These are phyloP conservation scores for Eucidaris tribuloides DNA, from an alignment of 35 echinoderm and acorn worm genomes.

Conservation along the genomic window DNA sequence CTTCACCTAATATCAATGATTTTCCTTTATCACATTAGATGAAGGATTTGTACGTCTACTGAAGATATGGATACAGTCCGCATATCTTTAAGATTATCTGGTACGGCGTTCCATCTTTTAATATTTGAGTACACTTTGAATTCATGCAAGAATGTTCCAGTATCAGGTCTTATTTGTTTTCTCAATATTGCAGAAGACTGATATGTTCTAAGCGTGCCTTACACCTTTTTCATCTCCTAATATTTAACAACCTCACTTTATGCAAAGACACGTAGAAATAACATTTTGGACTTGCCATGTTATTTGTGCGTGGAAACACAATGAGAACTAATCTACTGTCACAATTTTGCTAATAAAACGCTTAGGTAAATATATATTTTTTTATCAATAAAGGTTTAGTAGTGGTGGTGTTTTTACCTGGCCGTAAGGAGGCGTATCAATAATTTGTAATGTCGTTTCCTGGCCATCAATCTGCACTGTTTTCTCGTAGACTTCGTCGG, in stretches of 20 bases:
- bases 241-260: neutral
- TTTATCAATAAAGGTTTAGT: neutral
- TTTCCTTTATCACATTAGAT: too few species aligned
- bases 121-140: too few species aligned
- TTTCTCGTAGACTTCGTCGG: conserved; percentile 64
- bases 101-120: too few species aligned
- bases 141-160: too few species aligned
- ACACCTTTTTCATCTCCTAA: neutral
- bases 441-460: conserved; percentile 34
- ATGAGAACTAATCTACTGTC: neutral
- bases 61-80: too few species aligned
- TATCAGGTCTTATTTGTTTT: too few species aligned
- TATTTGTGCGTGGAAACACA: neutral
- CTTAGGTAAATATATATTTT: neutral
- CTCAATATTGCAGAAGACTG: too few species aligned
- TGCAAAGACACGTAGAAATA: neutral
- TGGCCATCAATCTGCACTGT: conserved; percentile 52
- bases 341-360: neutral
- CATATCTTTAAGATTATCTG: too few species aligned
- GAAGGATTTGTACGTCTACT: too few species aligned
- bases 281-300: neutral
- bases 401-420: conserved; percentile 18
- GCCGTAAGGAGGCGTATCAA: conserved; percentile 67
- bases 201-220: too few species aligned
- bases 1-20: too few species aligned